Conservation (phyloP, 1,140 invertebrate species). For the silkworm (Bombyx mori) region ASM3026992v2 NC_085108.1:3270001-3270500, state of each 20-base stretch:
- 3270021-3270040: too few species aligned
- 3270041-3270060: too few species aligned
- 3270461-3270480: constrained; percentile 4
- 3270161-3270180: constrained; percentile 34
- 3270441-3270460: background rate
- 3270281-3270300: constrained; percentile 1
- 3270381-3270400: constrained; percentile 32
- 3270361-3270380: constrained; percentile 37
- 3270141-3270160: too few species aligned
- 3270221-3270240: constrained; percentile 29
- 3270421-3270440: constrained; percentile 14
- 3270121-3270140: too few species aligned
- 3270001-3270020: too few species aligned
- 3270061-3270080: too few species aligned
- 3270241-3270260: constrained; percentile 38
- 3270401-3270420: constrained; percentile 44
- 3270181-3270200: constrained; percentile 28
- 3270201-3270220: constrained; percentile 47
- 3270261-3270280: constrained; percentile 32
- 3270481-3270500: background rate
- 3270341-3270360: constrained; percentile 16
- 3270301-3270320: background rate
- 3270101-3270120: too few species aligned
- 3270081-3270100: too few species aligned
- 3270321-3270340: constrained; percentile 12